Conservation (phyloP, 2,797 vertebrate species). For the Spheniscus humboldti region DNA sequence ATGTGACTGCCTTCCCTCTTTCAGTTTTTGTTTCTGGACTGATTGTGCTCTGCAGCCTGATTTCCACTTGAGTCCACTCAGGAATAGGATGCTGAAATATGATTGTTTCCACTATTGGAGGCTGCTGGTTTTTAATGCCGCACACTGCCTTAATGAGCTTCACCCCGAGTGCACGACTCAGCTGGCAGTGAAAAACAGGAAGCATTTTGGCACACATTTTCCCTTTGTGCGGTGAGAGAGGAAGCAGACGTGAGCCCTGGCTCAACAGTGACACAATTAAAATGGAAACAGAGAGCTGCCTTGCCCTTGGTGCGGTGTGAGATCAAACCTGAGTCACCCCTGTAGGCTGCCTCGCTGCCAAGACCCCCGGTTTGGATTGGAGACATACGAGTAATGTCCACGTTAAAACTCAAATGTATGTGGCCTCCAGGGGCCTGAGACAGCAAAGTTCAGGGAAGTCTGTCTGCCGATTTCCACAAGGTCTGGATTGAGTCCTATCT, state of each 20-base stretch:
- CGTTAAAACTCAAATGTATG: fast-evolving
- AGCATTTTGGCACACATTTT: conserved; percentile 43
- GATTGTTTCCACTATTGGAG: conserved; percentile 22
- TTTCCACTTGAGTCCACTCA: conserved; percentile 25
- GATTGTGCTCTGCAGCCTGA: neutral
- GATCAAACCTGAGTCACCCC: neutral
- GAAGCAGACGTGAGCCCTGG: conserved; percentile 15
- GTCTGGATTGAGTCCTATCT: neutral
- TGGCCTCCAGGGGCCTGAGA: neutral
- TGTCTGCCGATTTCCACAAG: neutral
- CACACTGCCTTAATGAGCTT: conserved; percentile 23
- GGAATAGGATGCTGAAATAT: neutral
- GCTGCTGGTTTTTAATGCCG: neutral
- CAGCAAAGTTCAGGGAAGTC: neutral
- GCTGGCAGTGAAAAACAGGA: conserved; percentile 63
- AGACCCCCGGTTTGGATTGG: neutral
- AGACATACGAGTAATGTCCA: fast-evolving
- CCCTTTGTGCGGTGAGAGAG: conserved; percentile 51
- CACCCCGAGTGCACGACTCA: neutral
- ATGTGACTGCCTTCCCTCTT: neutral
- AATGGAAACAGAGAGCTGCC: conserved; percentile 29
- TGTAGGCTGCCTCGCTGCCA: neutral
- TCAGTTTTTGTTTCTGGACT: conserved; percentile 20
- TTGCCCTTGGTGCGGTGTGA: neutral
- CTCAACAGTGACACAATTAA: conserved; percentile 34